Base-by-base conservation (phyloP, 1,140 invertebrate genomes). In the Samia ricini region DNA sequence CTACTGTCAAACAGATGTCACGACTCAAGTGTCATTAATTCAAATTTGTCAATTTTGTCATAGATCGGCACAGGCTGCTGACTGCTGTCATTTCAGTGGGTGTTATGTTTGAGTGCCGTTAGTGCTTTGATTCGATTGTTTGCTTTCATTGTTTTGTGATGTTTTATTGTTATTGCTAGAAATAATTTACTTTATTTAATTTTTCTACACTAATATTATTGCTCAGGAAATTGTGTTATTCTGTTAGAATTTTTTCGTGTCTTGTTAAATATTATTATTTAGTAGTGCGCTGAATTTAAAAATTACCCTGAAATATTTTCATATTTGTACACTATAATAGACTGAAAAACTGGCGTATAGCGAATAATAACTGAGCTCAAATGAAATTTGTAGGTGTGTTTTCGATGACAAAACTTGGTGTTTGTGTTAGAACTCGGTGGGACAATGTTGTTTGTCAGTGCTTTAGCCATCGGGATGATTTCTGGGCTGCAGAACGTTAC, bases 381-480 rank as follows among this genome's bases (percentile, higher is more conserved):
- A 87, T 87, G 84, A 78, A 63, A 81, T 79, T 79, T 71, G 77
- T 74, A 67, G 64, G 54, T 74, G 64, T 60, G 77, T 72, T 78
- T 76, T 83, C 87, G 83, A 89, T 89, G 86, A 79, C 68, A 79
- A 76, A 77, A 71, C 69, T 79, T 69, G 68, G 76, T 72, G 69
- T 76, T 65, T 61, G 71, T 74, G 66, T 68, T 56, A 69, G 71
- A 76, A 67, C 71, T 77, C 68, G 78, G 79, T 78, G 83, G 84
- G 79, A 88, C 77, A 85, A 90, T 90, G 88, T 83, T 90, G 77
- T 84, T 90, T 77, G 72, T 90, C 72, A 82, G 85, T 88, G 88
- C 82, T 81, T 84, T 90, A 81, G 82, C 83, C 67, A 83, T 88
- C 73, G 88, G 88, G 60, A 81, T 90, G 80, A 80, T 90, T 61